A percentile compares a stretch with the other conserved stretches of the same genome.
phyloP scores from a whole-genome alignment of 2,888 invertebrate species.

The Scaeva pyrastri region DNA sequence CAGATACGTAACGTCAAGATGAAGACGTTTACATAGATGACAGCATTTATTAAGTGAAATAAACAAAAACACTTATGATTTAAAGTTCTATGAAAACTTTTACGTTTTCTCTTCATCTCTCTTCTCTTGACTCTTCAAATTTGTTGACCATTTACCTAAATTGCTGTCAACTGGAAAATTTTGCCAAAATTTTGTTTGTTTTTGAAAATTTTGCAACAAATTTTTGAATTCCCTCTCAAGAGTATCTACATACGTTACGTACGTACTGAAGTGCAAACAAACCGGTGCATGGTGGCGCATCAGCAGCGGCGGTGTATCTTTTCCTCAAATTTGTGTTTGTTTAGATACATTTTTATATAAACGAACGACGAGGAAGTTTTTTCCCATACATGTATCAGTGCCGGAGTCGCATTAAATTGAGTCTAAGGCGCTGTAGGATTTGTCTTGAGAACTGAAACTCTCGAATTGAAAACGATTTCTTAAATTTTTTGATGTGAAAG shows the following conservation, averaged over 20 bases:
- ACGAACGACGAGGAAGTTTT: slow-evolving; percentile 20
- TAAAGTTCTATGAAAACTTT: slow-evolving; percentile 15
- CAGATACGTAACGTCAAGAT: too few species aligned
- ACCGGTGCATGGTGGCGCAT: not conserved
- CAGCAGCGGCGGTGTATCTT: not conserved
- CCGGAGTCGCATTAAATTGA: not conserved
- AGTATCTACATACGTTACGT: not conserved
- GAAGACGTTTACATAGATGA: too few species aligned
- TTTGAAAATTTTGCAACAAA: slow-evolving; percentile 48
- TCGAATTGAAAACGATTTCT: too few species aligned
- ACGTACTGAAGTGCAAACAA: slow-evolving; percentile 45
- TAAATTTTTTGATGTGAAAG: too few species aligned
- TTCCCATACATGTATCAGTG: not conserved
- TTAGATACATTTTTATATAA: slow-evolving; percentile 3
- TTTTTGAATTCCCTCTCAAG: slow-evolving; percentile 54
- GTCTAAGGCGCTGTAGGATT: not conserved
- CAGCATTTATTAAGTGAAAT: slow-evolving; percentile 39
- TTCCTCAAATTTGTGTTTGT: slow-evolving; percentile 5
- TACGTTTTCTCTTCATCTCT: not conserved
- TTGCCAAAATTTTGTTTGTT: slow-evolving; percentile 56
- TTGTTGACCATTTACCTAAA: slow-evolving; percentile 46
- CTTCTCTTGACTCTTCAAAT: not conserved
- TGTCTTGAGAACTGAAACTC: too few species aligned
- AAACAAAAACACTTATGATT: slow-evolving; percentile 37
- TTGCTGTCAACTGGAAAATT: slow-evolving; percentile 46